phyloP scores from a whole-genome alignment of 2,113 vertebrate genomes.

The Globicephala melas region DNA sequence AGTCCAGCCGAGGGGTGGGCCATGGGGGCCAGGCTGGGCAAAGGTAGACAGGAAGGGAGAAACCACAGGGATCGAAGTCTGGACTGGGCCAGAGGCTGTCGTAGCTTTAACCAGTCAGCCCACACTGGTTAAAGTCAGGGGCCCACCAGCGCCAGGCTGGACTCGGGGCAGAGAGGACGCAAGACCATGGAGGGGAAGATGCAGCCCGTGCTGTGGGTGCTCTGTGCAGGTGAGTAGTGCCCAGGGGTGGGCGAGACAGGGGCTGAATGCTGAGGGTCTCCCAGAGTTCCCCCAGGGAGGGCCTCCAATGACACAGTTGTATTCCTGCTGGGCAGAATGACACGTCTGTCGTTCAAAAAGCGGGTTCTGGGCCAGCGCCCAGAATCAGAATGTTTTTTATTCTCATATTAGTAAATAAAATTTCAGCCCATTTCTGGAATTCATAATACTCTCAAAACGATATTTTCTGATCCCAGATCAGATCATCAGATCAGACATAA shows the following conservation, averaged over 20 bases:
- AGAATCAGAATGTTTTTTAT: background rate
- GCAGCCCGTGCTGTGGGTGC: conserved; percentile 29
- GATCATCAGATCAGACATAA: background rate
- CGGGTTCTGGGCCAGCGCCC: background rate
- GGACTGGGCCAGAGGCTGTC: background rate
- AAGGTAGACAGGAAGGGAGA: conserved; percentile 27
- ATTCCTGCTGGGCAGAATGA: background rate
- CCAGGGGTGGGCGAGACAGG: background rate
- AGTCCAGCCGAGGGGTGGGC: background rate
- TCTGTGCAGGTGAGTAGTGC: conserved; percentile 75
- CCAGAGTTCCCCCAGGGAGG: too few relatives aligned
- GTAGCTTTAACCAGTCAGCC: background rate
- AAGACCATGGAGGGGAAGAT: background rate
- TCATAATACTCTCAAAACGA: background rate
- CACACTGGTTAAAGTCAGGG: background rate
- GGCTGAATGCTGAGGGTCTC: background rate
- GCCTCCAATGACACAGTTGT: too few relatives aligned
- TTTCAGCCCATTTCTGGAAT: background rate
- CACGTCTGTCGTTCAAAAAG: background rate
- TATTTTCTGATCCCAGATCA: background rate
- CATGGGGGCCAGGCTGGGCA: background rate
- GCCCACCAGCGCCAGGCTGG: background rate
- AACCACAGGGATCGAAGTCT: background rate
- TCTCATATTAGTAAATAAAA: background rate
- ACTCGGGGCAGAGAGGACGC: background rate